Base-by-base conservation (phyloP, 2,797 vertebrate genomes). In the Tamandua tetradactyla region DNA sequence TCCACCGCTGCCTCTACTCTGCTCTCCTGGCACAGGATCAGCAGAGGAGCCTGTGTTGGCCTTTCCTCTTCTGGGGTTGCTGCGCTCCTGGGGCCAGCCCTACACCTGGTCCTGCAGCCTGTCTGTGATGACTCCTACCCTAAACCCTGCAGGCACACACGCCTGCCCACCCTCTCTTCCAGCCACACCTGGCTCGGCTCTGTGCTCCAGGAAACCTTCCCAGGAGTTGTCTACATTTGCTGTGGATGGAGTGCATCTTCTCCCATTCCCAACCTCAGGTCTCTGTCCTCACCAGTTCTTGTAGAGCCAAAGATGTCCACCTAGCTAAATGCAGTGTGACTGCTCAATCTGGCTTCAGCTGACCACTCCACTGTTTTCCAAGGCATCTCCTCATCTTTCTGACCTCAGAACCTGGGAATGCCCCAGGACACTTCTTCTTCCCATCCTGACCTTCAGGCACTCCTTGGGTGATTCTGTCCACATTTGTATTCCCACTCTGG, bases 21-120 rank as follows among this genome's bases (percentile, higher is more conserved):
- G 61, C 61, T 87, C 7, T 7, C 75, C 32, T 30, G 0, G 47
- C 5, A 2, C 89, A 13, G 9, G 87, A 55, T 10, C 55, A 62
- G n/a, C 66, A 74, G 42, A 7, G 4, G 10, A 18, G 42, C 23
- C 37, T 68, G 10, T 22, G 0, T 0, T 37, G 25, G 7, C 47
- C 47, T 13, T 47, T 47, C 13, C 10, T 13, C 47, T 47, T 47
- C 47, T 12, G 47, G 10, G 47, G 10, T 47, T 8, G 47, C 47
- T 13, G 47, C 13, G 13, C 13, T 47, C 47, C 47, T 0, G 0
- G 25, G 57, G 80, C 62, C 17, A 9, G 35, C 44, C 30, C 62
- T n/a, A 32, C 17, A 32, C 62, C n/a, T 6, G 30, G 32, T 15
- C 62, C 30, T 30, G 30, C 37, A 14, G 10, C 42, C 13, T 14